These are phyloP conservation scores for Ctenodactylus gundi DNA, from an alignment of 2,113 vertebrate genomes.

Conservation along the genomic window DNA sequence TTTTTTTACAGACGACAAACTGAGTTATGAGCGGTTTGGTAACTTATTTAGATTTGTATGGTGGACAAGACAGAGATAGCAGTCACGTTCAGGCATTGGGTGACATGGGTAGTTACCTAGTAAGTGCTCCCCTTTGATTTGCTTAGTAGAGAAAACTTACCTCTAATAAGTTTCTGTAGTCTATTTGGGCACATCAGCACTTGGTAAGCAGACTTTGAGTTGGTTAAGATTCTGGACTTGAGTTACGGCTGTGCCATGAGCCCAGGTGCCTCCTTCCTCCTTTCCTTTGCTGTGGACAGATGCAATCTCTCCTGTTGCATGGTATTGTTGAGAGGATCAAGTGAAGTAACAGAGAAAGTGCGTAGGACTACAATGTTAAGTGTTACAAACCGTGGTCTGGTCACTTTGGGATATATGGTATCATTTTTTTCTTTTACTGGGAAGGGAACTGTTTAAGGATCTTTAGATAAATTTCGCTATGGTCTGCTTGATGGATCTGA, in stretches of 20 bases:
- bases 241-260: neutral
- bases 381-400: neutral
- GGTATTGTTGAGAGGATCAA: neutral
- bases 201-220: neutral
- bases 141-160: neutral
- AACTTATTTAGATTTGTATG: neutral
- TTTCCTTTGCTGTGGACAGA: neutral
- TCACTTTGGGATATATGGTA: neutral
- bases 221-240: neutral
- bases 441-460: neutral
- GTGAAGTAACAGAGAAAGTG: neutral
- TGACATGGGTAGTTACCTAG: neutral
- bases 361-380: too few species aligned
- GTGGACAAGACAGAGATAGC: neutral
- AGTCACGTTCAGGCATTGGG: neutral
- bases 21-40: neutral
- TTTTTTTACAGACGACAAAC: neutral
- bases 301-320: neutral
- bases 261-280: neutral
- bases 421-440: neutral
- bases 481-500: too few species aligned
- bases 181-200: neutral
- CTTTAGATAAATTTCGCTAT: neutral
- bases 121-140: neutral
- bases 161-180: neutral